Conservation (phyloP, 2,888 invertebrate genomes). For the Mesoligia furuncula region DNA sequence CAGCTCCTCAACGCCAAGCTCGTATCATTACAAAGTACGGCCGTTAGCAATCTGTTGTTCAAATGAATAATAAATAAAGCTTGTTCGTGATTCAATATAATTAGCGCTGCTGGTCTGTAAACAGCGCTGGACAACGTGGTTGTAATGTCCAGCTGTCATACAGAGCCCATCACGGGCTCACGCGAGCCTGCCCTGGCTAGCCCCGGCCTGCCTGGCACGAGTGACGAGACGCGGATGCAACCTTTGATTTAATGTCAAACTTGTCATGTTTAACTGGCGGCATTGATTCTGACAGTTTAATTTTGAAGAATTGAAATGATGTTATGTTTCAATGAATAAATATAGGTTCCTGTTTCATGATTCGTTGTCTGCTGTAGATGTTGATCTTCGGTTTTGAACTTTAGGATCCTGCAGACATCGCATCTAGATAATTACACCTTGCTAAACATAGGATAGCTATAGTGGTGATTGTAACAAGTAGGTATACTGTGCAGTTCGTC, state of each 20-base stretch:
- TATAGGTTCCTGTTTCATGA: neutral
- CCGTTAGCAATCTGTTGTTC: constrained; percentile 18
- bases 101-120: constrained; percentile 10
- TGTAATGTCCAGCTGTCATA: constrained; percentile 8
- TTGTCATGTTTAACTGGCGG: neutral
- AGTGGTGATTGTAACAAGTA: neutral
- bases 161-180: constrained; percentile 5
- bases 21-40: constrained; percentile 2
- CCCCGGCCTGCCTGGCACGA: no score
- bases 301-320: constrained; percentile 1
- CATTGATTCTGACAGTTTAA: neutral
- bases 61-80: constrained; percentile 29
- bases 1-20: neutral
- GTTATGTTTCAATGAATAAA: neutral
- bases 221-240: neutral
- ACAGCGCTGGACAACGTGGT: neutral
- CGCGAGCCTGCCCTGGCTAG: neutral
- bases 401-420: neutral
- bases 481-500: neutral
- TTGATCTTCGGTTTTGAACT: neutral
- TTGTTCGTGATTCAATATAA: constrained; percentile 44
- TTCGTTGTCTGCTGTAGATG: neutral
- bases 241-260: neutral
- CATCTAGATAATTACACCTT: neutral
- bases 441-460: no score